Evolutionary conservation across 2,797 vertebrate genomes (phyloP), one percentile per base, ranked within the genome.

Genomic region (Neopelma chrysocephalum): DNA sequence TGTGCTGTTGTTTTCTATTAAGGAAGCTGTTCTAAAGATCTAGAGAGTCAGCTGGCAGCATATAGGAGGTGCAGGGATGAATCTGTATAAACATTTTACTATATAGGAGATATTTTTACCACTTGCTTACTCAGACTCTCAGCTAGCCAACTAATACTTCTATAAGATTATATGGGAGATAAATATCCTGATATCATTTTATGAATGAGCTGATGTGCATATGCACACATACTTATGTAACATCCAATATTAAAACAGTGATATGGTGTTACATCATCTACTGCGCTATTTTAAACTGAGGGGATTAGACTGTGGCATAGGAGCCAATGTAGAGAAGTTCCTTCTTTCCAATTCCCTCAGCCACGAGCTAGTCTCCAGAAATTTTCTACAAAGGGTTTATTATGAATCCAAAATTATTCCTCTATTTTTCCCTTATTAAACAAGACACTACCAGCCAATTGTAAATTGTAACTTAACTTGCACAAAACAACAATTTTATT

Each of bases 251-350:
- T 81, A 60, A 87, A 78, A 9, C 20, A 56, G 22, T 0, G 5
- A 60, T 40, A 23, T 1, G 42, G 34, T 21, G 21, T 47, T 50
- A 69, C 6, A 3, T 42, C 53, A 82, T 11, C 40, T 36, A 68
- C 21, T 19, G 51, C 0, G 0, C 9, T 64, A 19, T 85, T 85
- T 84, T 56, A 64, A 65, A 82, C 9, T 7, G 21, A 80, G 23
- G 17, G 18, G 25, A 27, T 56, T 47, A 69, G 31, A 25, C 32
- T 62, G 17, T 0, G 0, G 11, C 43, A 45, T 5, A 12, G 58
- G 38, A 75, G 11, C 18, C 73, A 32, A 26, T 26, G 53, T 21
- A 56, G 5, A 73, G 34, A 36, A 69, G 36, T 13, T 82, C 53
- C 12, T 68, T 61, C 25, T 60, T 69, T 82, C 54, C 31, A 18